Conservation (phyloP, 2,888 invertebrate genomes). For the Eledone cirrhosa region DNA sequence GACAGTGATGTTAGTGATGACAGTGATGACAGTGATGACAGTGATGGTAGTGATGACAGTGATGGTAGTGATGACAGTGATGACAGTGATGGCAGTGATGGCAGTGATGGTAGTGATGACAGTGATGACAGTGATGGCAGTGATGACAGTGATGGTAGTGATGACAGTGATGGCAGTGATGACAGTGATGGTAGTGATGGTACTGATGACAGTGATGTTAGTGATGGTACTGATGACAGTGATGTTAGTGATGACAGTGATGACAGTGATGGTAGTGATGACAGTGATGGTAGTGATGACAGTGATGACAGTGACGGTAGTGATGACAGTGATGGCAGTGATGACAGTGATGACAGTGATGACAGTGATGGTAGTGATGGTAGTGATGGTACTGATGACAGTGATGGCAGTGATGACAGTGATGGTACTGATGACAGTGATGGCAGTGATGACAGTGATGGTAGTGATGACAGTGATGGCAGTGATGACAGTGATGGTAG, state of each 20-base stretch:
- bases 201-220: not conserved
- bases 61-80: not conserved
- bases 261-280: not conserved
- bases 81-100: not conserved
- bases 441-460: constrained; percentile 5
- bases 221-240: too few species aligned
- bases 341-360: not conserved
- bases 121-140: not conserved
- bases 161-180: not conserved
- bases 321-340: not conserved
- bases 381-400: not conserved
- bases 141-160: constrained; percentile 3
- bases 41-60: not conserved
- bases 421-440: constrained; percentile 3
- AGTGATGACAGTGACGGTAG: not conserved
- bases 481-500: not conserved
- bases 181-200: not conserved
- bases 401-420: not conserved
- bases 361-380: constrained; percentile 8
- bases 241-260: too few species aligned
- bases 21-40: too few species aligned
- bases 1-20: too few species aligned
- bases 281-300: not conserved
- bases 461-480: not conserved
- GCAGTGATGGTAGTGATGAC: not conserved